These are phyloP conservation scores for Okapia johnstoni DNA, from an alignment of 2,113 vertebrate species.

Conservation along the genomic window DNA sequence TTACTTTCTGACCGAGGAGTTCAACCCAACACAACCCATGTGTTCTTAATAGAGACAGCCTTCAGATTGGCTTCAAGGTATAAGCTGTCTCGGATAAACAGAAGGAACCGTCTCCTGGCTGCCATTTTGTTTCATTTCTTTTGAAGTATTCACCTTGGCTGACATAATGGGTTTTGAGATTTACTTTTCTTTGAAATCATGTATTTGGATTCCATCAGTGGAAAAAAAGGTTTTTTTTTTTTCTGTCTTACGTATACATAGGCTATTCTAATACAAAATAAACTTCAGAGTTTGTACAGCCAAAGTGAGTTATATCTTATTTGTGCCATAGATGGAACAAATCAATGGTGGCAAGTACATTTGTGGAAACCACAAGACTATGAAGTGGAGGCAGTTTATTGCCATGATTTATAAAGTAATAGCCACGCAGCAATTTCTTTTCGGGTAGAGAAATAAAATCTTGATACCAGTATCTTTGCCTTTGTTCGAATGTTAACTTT, in stretches of 20 bases:
- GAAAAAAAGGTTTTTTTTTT: neutral
- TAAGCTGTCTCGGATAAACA: neutral
- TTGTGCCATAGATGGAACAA: constrained; percentile 40
- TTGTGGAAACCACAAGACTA: constrained; percentile 23
- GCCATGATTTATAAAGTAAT: neutral
- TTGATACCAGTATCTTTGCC: neutral
- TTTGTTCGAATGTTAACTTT: neutral
- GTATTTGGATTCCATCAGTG: constrained; percentile 13
- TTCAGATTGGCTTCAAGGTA: neutral
- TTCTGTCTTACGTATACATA: constrained; percentile 15
- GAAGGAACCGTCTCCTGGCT: neutral
- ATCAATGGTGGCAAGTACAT: constrained; percentile 15
- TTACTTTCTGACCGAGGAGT: neutral
- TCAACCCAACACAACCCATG: neutral
- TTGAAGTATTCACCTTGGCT: neutral
- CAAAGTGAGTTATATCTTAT: constrained; percentile 11
- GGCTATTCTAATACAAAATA: constrained; percentile 43
- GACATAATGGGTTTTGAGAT: constrained; percentile 6
- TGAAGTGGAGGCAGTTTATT: constrained; percentile 23
- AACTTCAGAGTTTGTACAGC: neutral
- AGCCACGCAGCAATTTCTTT: neutral
- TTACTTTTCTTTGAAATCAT: constrained; percentile 34
- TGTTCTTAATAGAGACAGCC: constrained; percentile 18
- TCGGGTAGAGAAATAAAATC: neutral
- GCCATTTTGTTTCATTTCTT: constrained; percentile 24